These are phyloP conservation scores for Hydropotes inermis DNA, from an alignment of 2,113 vertebrate genomes.

Conservation along the genomic window DNA sequence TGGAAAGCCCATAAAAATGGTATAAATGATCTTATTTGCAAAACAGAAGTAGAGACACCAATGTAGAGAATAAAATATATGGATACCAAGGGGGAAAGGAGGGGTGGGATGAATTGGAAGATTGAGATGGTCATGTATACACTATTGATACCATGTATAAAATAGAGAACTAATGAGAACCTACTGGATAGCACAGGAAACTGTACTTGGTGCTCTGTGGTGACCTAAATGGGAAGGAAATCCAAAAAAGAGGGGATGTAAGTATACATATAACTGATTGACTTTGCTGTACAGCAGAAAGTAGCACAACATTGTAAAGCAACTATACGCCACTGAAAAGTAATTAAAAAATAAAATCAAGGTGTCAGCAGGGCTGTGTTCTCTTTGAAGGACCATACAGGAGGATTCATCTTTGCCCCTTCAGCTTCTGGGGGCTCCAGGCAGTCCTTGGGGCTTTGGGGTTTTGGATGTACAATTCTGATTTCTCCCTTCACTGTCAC, in stretches of 20 bases:
- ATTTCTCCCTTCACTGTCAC: background rate
- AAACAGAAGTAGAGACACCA: background rate
- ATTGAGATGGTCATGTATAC: background rate
- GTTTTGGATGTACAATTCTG: no score
- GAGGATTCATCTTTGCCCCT: background rate
- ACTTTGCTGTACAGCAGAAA: background rate
- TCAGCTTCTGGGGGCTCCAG: background rate
- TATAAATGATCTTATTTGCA: background rate
- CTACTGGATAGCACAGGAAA: background rate
- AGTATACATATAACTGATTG: background rate
- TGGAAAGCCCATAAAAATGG: background rate
- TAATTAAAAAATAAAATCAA: background rate
- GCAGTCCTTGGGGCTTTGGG: background rate
- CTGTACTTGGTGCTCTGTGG: background rate
- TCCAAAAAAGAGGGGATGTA: background rate
- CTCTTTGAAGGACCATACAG: background rate
- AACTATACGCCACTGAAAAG: background rate
- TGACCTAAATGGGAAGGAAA: background rate
- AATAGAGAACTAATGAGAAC: background rate
- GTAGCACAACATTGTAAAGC: background rate
- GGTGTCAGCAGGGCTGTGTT: background rate
- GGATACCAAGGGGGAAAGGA: background rate
- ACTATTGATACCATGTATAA: background rate
- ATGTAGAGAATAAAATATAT: background rate
- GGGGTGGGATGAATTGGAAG: background rate